Percentiles rank a stretch among this genome's conserved stretches.
These are phyloP conservation scores for Mola mola DNA, from an alignment of 2,113 vertebrate genomes.

Conservation along the genomic window DNA sequence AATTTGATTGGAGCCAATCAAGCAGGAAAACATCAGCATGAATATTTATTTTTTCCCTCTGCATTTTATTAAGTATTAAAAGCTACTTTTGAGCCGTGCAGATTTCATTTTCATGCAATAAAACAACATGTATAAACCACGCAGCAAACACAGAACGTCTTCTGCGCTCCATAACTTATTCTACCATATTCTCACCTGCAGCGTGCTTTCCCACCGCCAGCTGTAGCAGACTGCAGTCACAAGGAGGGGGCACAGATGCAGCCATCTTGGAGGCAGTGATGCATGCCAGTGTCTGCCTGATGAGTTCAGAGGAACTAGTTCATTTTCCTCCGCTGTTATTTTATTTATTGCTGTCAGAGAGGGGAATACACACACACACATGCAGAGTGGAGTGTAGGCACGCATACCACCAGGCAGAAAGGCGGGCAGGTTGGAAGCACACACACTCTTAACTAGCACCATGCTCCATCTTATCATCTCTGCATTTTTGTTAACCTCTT, in stretches of 20 bases:
- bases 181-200: conserved; percentile 34
- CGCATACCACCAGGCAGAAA: too few relatives aligned
- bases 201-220: conserved; percentile 29
- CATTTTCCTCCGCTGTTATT: conserved; percentile 67
- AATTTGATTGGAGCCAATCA: too few relatives aligned
- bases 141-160: conserved; percentile 9
- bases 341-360: conserved; percentile 63
- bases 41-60: too few relatives aligned
- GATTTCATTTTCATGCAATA: conserved; percentile 35
- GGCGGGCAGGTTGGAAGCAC: too few relatives aligned
- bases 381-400: too few relatives aligned
- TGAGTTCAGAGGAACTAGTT: conserved; percentile 66
- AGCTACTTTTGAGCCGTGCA: neutral
- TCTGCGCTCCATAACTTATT: conserved; percentile 5
- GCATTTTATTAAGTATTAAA: too few relatives aligned
- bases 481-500: neutral
- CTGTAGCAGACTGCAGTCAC: conserved; percentile 36
- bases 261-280: conserved; percentile 62
- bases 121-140: neutral
- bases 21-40: too few relatives aligned
- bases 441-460: too few relatives aligned
- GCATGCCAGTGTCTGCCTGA: conserved; percentile 62
- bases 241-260: conserved; percentile 29
- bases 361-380: conserved; percentile 29
- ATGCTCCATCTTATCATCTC: too few relatives aligned